phyloP scores from a whole-genome alignment of 2,113 vertebrate species.

The Pterocles burchelli region DNA sequence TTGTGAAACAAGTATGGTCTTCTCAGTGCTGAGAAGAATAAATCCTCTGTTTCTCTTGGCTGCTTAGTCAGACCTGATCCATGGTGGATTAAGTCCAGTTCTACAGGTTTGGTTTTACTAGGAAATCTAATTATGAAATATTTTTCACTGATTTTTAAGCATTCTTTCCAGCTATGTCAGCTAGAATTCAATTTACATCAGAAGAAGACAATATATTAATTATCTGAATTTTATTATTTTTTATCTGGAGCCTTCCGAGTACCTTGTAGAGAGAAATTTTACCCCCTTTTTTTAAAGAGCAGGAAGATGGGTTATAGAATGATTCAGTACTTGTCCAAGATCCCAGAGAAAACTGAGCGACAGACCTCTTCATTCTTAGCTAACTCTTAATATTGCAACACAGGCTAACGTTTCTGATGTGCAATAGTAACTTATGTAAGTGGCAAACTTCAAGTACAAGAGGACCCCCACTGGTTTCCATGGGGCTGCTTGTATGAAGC shows the following conservation, averaged over 20 bases:
- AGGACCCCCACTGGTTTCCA: background rate
- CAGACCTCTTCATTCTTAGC: background rate
- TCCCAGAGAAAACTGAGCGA: background rate
- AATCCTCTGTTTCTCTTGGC: background rate
- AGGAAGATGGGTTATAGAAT: background rate
- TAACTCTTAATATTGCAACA: background rate
- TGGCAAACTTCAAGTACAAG: background rate
- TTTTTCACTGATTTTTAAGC: background rate
- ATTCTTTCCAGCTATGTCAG: slow-evolving; percentile 2
- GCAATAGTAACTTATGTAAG: background rate
- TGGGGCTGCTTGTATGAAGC: background rate
- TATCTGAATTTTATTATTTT: background rate
- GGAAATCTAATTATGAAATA: background rate
- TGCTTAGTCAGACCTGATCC: background rate
- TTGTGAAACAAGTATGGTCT: background rate
- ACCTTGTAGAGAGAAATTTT: background rate
- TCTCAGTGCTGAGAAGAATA: background rate
- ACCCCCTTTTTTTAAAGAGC: background rate
- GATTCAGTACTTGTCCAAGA: background rate
- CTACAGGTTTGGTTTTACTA: background rate
- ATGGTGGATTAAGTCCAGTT: background rate
- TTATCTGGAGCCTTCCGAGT: background rate
- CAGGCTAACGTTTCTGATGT: background rate
- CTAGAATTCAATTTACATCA: background rate
- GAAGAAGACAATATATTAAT: background rate